Evolutionary conservation across 1,140 invertebrate genomes (phyloP).

Genomic region (Bombus superbus): DNA sequence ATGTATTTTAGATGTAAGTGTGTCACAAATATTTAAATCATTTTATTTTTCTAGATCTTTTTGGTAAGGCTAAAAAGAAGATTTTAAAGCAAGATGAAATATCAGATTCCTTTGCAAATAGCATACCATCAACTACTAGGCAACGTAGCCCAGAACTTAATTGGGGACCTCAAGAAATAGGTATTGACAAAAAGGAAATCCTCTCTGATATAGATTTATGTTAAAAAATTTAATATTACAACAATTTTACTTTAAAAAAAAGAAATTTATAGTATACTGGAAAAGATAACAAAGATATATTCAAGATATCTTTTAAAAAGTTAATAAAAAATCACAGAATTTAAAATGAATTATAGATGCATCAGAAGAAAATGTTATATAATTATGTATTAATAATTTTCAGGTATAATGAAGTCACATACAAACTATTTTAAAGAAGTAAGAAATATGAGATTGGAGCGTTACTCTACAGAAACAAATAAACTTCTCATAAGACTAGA

Average conservation of each 20-base stretch:
- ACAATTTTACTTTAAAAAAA: neutral
- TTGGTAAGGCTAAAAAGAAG: slow-evolving; percentile 95
- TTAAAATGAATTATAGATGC: neutral
- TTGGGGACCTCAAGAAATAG: slow-evolving; percentile 86
- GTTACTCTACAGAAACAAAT: slow-evolving; percentile 97
- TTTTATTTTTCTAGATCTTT: slow-evolving; percentile 85
- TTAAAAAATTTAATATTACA: neutral
- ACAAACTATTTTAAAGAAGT: slow-evolving; percentile 91
- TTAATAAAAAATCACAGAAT: neutral
- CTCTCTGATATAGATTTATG: neutral
- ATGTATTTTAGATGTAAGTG: neutral
- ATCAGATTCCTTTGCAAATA: slow-evolving; percentile 83
- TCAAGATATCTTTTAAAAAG: neutral
- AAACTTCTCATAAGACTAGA: slow-evolving; percentile 97
- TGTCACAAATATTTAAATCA: neutral
- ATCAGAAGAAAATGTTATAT: neutral
- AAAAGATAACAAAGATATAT: neutral
- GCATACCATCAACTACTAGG: slow-evolving; percentile 66
- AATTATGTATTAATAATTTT: slow-evolving; percentile 41
- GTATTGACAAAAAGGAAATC: slow-evolving; percentile 60
- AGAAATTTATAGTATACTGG: neutral
- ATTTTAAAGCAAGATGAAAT: slow-evolving; percentile 91
- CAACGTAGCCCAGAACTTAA: slow-evolving; percentile 77
- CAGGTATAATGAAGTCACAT: slow-evolving; percentile 87
- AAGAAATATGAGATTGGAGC: slow-evolving; percentile 89